A percentile compares a stretch with the other conserved stretches of the same genome.
phyloP scores from a whole-genome alignment of 2,888 invertebrate species.

The Cistogaster globosa region DNA sequence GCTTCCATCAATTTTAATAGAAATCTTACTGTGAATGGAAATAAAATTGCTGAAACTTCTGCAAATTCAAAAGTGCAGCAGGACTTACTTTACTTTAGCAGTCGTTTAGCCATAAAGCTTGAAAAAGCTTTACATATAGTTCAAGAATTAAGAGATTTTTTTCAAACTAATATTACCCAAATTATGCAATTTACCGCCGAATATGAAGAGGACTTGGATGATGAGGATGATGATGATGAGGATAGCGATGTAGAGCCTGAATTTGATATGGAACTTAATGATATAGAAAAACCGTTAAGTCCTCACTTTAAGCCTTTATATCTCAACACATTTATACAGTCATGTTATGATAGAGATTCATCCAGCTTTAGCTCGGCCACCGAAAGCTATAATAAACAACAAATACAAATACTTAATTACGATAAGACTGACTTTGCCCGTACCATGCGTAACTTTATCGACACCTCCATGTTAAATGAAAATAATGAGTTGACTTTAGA shows the following conservation, averaged over 20 bases:
- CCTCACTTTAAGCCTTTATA: constrained; percentile 74
- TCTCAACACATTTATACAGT: constrained; percentile 78
- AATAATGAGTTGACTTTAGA: constrained; percentile 77
- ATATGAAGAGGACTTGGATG: constrained; percentile 69
- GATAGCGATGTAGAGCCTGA: constrained; percentile 70
- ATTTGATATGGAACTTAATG: constrained; percentile 77
- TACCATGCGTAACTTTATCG: constrained; percentile 60
- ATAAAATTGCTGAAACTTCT: constrained; percentile 43
- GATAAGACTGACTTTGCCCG: constrained; percentile 76
- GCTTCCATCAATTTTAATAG: constrained; percentile 48
- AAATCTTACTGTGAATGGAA: constrained; percentile 48
- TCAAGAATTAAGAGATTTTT: constrained; percentile 77
- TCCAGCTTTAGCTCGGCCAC: constrained; percentile 51
- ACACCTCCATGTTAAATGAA: constrained; percentile 74
- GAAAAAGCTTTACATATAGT: constrained; percentile 79
- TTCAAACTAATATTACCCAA: constrained; percentile 78
- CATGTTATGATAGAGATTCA: constrained; percentile 75
- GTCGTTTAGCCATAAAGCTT: constrained; percentile 79
- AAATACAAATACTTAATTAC: constrained; percentile 82
- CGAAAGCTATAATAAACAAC: constrained; percentile 77
- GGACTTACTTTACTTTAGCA: constrained; percentile 77
- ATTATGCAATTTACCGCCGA: constrained; percentile 73
- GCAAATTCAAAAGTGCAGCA: constrained; percentile 70
- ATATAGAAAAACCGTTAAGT: constrained; percentile 72
- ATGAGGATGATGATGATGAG: constrained; percentile 44